Base-by-base conservation (phyloP, 2,888 invertebrate species). In the Dendrolimus pini region DNA sequence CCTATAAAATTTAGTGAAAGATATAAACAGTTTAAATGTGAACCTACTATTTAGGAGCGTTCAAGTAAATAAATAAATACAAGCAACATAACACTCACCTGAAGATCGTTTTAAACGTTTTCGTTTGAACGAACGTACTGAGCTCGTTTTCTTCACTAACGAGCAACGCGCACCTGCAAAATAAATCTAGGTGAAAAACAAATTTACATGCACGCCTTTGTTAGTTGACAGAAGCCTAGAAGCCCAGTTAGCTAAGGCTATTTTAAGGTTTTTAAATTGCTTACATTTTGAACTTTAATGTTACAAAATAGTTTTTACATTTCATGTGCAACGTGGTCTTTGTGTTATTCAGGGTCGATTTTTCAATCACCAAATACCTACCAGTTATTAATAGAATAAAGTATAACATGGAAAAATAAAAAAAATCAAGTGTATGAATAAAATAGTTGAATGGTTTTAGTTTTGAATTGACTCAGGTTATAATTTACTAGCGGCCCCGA, bases 31-130 rank as follows among this genome's bases (percentile, higher is more conserved):
- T 12, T 10, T 47, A 47, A 47, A 47, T 10, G 6, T 47, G 2
- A 47, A 47, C 47, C 47, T 47, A 1, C 47, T 47, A 30, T 30
- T 30, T 30, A 30, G 30, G 6, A 6, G 6, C 3, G 30, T 30
- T 30, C 30, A 30, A 6, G 30, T 61, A 65, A 69, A 67, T 59
- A 63, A 65, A 66, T 62, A 69, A 70, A 30, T 30, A 30, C 6
- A 3, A 30, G 30, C 30, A 6, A 30, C 30, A 6, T 30, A 69
- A 74, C 66, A 68, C 77, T 81, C 72, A 85, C 89, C 88, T 68
- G 83, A 65, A 65, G 86, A 82, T 54, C 89, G 84, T 74, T 87
- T 88, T 71, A 80, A 75, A 64, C 87, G 84, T 77, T 82, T 83
- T 74, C 82, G 78, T 80, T 85, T 85, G 79, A 80, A 75, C 67